These are phyloP conservation scores for Hormaphis cornu DNA, from an alignment of 1,140 invertebrate species.

Conservation along the genomic window DNA sequence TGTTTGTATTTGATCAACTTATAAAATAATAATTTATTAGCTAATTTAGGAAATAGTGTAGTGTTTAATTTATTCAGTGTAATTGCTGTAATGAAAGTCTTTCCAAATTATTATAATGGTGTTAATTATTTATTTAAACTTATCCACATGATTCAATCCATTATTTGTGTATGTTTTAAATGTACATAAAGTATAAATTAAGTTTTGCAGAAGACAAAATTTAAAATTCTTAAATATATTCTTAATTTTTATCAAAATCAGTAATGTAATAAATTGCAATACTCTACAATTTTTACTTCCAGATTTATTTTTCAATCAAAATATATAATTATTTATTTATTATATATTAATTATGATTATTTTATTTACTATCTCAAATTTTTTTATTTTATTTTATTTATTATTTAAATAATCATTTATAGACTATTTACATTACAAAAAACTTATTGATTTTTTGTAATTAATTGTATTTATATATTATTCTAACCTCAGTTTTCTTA, in stretches of 20 bases:
- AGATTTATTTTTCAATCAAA: not conserved
- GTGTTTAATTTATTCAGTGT: slow-evolving; percentile 18
- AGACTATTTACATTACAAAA: not conserved
- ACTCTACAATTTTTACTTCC: not conserved
- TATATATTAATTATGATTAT: no score
- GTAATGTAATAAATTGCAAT: not conserved
- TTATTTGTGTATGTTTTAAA: not conserved
- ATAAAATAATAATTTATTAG: no score
- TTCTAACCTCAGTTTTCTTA: not conserved
- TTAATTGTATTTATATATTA: not conserved
- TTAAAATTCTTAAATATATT: not conserved
- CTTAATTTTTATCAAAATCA: not conserved
- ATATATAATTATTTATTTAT: not conserved
- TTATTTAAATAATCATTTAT: not conserved
- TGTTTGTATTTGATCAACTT: slow-evolving; percentile 11
- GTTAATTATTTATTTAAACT: slow-evolving; percentile 9
- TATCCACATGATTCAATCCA: not conserved
- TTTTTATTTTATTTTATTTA: not conserved
- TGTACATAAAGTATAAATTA: not conserved
- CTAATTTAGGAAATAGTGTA: slow-evolving; percentile 4
- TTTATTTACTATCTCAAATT: not conserved
- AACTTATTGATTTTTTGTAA: not conserved
- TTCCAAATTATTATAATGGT: slow-evolving; percentile 10
- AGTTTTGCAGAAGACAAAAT: not conserved
- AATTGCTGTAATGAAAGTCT: not conserved